Base-by-base conservation (phyloP, 2,797 vertebrate genomes). In the Poeciliopsis infans region DNA sequence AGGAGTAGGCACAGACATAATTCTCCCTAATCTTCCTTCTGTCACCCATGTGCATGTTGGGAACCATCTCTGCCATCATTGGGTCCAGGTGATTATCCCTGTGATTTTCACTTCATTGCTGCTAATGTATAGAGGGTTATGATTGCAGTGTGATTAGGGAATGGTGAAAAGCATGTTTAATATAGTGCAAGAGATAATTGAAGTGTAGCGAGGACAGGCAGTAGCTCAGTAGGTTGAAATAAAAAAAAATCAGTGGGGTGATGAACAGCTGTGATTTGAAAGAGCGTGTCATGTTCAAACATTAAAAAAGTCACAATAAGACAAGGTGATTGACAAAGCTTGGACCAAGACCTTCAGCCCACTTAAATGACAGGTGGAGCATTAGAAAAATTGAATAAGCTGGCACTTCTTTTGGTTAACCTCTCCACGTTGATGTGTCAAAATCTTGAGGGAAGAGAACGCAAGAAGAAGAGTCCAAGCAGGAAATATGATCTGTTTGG, bases 101-200 rank as follows among this genome's bases (percentile, higher is more conserved):
- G 92, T 90, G 91, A 95, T 94, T 94, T 95, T 94, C 94, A 94
- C 94, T 94, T 88, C 91, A 91, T 93, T 93, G 93, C 92, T 89
- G 93, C 90, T 94, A 93, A 95, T 95, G 93, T 95, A 95, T 94
- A 91, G 90, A 94, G 92, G 92, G 88, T 91, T 92, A 89, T 91
- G 90, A 95, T 94, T 93, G 93, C 86, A 79, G 88, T 88, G 90
- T 90, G 91, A 95, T 94, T 94, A 94, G 89, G 85, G 89, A 92
- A 93, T 94, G 94, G 93, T 94, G 94, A 94, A 94, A 94, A 93
- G 89, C 91, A 93, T 91, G 90, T 93, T 91, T 94, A 94, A 94
- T 94, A 91, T 82, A 90, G 89, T 83, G 86, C 86, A 80, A 88
- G 88, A 90, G 92, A 93, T 95, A 94, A 95, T 94, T 92, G 90